phyloP scores from a whole-genome alignment of 2,797 vertebrate genomes.

The Diceros bicornis region DNA sequence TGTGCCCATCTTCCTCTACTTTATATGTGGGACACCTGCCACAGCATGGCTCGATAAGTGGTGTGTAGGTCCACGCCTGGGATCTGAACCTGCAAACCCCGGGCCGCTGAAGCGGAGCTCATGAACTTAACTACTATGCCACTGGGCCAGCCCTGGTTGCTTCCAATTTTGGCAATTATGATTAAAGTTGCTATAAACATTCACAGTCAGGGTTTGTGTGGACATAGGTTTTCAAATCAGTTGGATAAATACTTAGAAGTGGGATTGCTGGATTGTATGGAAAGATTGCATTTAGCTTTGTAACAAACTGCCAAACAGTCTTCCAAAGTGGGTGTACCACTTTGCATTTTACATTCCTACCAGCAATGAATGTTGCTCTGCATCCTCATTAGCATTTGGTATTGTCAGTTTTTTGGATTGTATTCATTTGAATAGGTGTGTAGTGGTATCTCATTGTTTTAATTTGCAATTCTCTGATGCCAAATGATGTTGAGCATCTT shows the following conservation, averaged over 20 bases:
- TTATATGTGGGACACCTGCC: no score
- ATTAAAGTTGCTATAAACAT: not conserved
- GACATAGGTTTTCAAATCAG: not conserved
- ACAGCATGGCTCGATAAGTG: no score
- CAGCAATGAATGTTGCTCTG: not conserved
- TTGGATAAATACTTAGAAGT: not conserved
- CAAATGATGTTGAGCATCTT: not conserved
- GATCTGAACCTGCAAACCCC: no score
- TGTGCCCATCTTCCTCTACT: no score
- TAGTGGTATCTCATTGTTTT: not conserved
- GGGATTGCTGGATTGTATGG: not conserved
- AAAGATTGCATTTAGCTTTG: not conserved
- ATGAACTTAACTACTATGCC: no score
- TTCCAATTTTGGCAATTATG: not conserved
- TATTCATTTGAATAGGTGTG: not conserved
- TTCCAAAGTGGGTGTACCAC: not conserved
- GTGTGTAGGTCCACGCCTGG: no score
- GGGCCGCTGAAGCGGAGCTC: no score
- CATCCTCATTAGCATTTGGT: not conserved
- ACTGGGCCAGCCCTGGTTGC: not conserved
- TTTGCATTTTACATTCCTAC: not conserved
- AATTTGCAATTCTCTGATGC: not conserved
- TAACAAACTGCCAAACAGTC: not conserved
- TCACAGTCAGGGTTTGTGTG: not conserved
- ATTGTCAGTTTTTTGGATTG: not conserved